A percentile compares a stretch with the other conserved stretches of the same genome.
Conservation (phyloP, 2,888 invertebrate genomes). For the Metacarcinus magister region DNA sequence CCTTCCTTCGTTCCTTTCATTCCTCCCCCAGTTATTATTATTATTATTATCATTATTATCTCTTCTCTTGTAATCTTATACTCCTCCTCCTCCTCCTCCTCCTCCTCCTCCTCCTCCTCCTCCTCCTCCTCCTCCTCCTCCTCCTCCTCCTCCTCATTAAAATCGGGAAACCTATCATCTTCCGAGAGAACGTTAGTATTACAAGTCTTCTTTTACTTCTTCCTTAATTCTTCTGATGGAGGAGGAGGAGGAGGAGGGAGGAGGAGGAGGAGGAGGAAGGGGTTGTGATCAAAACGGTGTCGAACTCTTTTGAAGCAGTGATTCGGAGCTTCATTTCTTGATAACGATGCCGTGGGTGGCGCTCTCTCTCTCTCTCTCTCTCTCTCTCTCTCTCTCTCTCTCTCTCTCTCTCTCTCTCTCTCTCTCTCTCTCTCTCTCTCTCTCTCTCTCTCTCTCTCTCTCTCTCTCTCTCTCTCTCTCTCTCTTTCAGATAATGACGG, state of each 20-base stretch:
- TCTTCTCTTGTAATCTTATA: too few relatives aligned
- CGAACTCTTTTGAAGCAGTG: background rate
- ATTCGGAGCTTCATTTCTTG: slow-evolving; percentile 19
- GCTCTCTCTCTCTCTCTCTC: slow-evolving; percentile 44
- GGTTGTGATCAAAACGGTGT: slow-evolving; percentile 6
- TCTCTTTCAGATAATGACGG: too few relatives aligned
- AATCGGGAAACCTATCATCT: background rate
- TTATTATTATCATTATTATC: too few relatives aligned
- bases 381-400: background rate
- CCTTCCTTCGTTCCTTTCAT: too few relatives aligned
- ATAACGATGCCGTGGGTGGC: background rate
- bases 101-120: too few relatives aligned
- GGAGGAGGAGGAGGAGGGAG: slow-evolving; percentile 11
- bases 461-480: too few relatives aligned
- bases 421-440: background rate
- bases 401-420: background rate
- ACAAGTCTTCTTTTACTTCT: background rate
- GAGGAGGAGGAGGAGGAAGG: background rate
- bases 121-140: background rate
- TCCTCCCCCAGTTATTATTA: too few relatives aligned
- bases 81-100: too few relatives aligned
- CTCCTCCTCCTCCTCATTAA: background rate
- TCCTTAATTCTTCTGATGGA: slow-evolving; percentile 26
- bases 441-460: background rate
- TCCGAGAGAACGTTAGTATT: background rate